phyloP scores from a whole-genome alignment of 2,113 vertebrate genomes.

The Pedetes capensis region DNA sequence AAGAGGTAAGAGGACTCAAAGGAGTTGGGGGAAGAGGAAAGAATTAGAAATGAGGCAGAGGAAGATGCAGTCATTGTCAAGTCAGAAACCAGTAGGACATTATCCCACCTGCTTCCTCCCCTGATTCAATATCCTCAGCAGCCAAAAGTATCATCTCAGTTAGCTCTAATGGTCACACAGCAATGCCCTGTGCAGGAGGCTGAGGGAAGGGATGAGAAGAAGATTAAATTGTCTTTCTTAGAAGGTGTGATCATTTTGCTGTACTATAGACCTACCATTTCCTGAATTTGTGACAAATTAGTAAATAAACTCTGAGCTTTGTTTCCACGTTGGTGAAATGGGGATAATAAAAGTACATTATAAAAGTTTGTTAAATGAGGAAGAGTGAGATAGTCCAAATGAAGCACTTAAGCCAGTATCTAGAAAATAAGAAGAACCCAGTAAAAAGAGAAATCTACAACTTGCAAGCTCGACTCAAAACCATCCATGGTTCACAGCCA shows the following conservation, averaged over 20 bases:
- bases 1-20: not conserved
- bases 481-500: not conserved
- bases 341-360: not conserved
- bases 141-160: not conserved
- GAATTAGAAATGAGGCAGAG: not conserved
- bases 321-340: not conserved
- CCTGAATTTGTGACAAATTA: not conserved
- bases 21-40: not conserved
- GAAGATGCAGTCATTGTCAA: not conserved
- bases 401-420: not conserved
- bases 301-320: not conserved
- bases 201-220: not conserved
- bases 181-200: not conserved
- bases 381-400: not conserved
- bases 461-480: not conserved
- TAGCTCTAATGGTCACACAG: not conserved
- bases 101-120: not conserved
- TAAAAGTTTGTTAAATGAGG: not conserved
- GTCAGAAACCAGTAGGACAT: not conserved
- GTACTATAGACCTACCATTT: not conserved
- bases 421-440: not conserved
- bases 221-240: not conserved
- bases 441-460: not conserved
- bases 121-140: accelerated
- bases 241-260: not conserved